A percentile compares a stretch with the other conserved stretches of the same genome.
Conservation (phyloP, 2,888 invertebrate species). For the Megalurothrips usitatus region DNA sequence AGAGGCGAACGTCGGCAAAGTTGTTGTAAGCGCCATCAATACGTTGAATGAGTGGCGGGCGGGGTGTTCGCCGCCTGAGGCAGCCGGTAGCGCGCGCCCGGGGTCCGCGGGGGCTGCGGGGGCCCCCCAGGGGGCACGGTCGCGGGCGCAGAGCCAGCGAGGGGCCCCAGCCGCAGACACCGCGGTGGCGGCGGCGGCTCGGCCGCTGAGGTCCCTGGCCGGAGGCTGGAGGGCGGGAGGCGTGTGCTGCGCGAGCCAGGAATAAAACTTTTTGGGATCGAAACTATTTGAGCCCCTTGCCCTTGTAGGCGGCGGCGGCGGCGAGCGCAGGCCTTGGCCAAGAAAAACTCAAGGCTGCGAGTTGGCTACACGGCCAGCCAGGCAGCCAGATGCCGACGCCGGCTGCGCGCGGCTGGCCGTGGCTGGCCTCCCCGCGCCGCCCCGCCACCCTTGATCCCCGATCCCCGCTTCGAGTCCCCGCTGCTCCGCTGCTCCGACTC, state of each 20-base stretch:
- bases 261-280: slow-evolving; percentile 1
- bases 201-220: neutral
- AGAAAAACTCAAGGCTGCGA: neutral
- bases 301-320: neutral
- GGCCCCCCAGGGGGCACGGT: too few species aligned
- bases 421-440: neutral
- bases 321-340: neutral
- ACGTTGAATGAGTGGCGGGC: neutral
- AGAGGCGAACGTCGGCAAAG: neutral
- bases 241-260: neutral
- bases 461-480: neutral
- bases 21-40: slow-evolving; percentile 3
- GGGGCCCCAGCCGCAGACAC: too few species aligned
- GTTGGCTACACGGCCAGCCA: neutral
- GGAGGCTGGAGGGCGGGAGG: neutral
- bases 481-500: too few species aligned
- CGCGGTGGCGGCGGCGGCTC: neutral
- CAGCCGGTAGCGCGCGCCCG: neutral
- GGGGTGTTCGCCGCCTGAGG: neutral
- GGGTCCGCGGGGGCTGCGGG: neutral
- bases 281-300: neutral
- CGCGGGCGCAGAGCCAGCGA: too few species aligned
- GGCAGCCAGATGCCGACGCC: neutral
- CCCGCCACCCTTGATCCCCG: neutral
- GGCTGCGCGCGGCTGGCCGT: neutral